Percentiles rank a stretch among this genome's conserved stretches.
Conservation (phyloP, 2,888 invertebrate species). For the Hemithea aestivaria region DNA sequence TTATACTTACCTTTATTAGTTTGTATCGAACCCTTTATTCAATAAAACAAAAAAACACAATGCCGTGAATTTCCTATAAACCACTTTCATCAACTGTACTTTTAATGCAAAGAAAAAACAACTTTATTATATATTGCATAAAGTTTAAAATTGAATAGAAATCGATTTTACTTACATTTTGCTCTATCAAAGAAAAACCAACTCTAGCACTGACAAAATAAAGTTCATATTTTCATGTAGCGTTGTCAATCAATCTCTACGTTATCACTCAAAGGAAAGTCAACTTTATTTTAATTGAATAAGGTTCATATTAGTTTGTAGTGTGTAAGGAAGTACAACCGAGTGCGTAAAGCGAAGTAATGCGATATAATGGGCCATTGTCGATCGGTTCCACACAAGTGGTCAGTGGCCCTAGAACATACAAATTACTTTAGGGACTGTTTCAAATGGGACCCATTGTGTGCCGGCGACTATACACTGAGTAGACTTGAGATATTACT, state of each 20-base stretch:
- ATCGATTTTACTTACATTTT: too few relatives aligned
- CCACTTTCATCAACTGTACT: constrained; percentile 4
- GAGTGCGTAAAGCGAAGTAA: constrained; percentile 31
- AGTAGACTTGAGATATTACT: too few relatives aligned
- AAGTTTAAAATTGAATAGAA: too few relatives aligned
- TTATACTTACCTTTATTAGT: neutral
- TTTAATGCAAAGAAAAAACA: neutral
- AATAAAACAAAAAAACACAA: constrained; percentile 21
- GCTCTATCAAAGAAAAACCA: neutral
- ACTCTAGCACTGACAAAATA: too few relatives aligned
- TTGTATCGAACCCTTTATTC: constrained; percentile 15
- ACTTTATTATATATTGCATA: too few relatives aligned
- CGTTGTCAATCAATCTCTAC: too few relatives aligned
- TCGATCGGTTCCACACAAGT: constrained; percentile 36
- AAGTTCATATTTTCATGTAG: too few relatives aligned
- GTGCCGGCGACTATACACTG: too few relatives aligned
- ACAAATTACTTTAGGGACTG: constrained; percentile 39
- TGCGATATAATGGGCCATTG: constrained; percentile 41
- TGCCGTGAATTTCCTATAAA: constrained; percentile 20
- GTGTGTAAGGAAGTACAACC: constrained; percentile 13
- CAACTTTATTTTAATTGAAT: constrained; percentile 9
- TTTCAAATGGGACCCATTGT: constrained; percentile 18
- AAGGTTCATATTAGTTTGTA: constrained; percentile 4
- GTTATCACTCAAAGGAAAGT: too few relatives aligned
- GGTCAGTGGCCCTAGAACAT: constrained; percentile 28